Conservation (phyloP, 35 echinoderm and acorn worm species). For the Hemicentrotus pulcherrimus region DNA sequence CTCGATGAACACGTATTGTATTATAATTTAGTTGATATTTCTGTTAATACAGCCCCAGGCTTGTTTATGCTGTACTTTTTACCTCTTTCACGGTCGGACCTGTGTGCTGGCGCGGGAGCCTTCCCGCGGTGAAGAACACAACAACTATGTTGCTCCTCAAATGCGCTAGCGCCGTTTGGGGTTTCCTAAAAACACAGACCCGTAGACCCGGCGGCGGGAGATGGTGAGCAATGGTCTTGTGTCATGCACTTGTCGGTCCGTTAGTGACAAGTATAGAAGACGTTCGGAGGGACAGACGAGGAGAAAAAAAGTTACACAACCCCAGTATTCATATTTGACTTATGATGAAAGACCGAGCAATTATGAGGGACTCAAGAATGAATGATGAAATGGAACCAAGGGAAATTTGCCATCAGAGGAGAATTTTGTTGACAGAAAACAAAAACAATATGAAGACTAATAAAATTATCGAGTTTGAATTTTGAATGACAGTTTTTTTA, state of each 20-base stretch:
- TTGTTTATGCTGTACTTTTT: slow-evolving; percentile 49
- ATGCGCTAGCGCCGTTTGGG: slow-evolving; percentile 6
- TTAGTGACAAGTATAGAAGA: slow-evolving; percentile 7
- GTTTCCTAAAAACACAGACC: slow-evolving; percentile 15
- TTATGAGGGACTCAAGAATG: too few species aligned
- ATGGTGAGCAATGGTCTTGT: not conserved
- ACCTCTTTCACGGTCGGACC: not conserved
- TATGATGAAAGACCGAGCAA: not conserved
- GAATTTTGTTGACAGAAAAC: too few species aligned
- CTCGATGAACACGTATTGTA: slow-evolving; percentile 23
- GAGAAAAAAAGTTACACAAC: slow-evolving; percentile 1
- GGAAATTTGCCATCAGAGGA: too few species aligned
- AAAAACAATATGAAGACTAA: too few species aligned
- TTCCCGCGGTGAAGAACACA: not conserved
- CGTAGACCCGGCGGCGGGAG: not conserved
- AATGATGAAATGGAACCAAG: too few species aligned
- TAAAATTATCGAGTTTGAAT: too few species aligned
- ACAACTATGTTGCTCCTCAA: slow-evolving; percentile 18
- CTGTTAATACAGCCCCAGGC: slow-evolving; percentile 46
- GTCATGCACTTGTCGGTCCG: slow-evolving; percentile 19
- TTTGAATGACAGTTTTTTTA: too few species aligned
- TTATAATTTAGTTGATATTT: slow-evolving; percentile 53
- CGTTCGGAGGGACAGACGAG: not conserved
- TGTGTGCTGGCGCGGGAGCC: not conserved
- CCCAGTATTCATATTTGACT: not conserved